These are phyloP conservation scores for Adelognathus sp. DNA, from an alignment of 2,888 invertebrate genomes.

Conservation along the genomic window DNA sequence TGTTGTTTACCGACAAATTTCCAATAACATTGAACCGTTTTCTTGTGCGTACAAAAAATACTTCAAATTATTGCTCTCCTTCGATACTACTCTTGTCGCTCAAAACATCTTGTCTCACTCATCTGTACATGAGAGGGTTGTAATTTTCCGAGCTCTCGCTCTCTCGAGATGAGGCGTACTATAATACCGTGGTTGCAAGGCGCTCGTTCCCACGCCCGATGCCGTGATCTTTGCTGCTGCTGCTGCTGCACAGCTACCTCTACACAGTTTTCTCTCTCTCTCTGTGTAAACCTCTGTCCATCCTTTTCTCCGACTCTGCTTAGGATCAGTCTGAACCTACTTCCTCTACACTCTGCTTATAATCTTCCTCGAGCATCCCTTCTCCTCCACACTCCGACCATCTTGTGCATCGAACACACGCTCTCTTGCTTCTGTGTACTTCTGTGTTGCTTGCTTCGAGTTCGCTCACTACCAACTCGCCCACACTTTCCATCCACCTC, in stretches of 20 bases:
- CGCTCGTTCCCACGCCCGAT: slow-evolving; percentile 79
- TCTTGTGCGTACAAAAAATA: too few species aligned
- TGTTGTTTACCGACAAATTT: background rate
- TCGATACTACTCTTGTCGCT: background rate
- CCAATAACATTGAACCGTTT: background rate
- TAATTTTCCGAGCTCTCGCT: slow-evolving; percentile 37
- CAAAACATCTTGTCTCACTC: slow-evolving; percentile 26
- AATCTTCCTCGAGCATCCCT: slow-evolving; percentile 11
- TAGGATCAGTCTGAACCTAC: slow-evolving; percentile 67
- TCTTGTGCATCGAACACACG: slow-evolving; percentile 42
- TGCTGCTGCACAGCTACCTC: slow-evolving; percentile 65
- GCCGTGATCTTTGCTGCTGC: slow-evolving; percentile 79
- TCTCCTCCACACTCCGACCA: slow-evolving; percentile 23
- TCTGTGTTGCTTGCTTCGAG: slow-evolving; percentile 21
- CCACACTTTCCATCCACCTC: slow-evolving; percentile 26
- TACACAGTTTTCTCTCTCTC: slow-evolving; percentile 43
- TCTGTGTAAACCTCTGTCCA: background rate
- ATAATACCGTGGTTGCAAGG: slow-evolving; percentile 56
- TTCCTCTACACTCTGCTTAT: slow-evolving; percentile 53
- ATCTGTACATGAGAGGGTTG: background rate
- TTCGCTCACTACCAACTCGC: slow-evolving; percentile 32
- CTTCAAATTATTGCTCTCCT: background rate
- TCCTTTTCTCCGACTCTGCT: slow-evolving; percentile 68
- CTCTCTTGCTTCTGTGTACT: slow-evolving; percentile 46
- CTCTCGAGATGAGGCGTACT: slow-evolving; percentile 23